A percentile compares a stretch with the other conserved stretches of the same genome.
phyloP scores from a whole-genome alignment of 2,113 vertebrate species.

The Pteropus alecto region DNA sequence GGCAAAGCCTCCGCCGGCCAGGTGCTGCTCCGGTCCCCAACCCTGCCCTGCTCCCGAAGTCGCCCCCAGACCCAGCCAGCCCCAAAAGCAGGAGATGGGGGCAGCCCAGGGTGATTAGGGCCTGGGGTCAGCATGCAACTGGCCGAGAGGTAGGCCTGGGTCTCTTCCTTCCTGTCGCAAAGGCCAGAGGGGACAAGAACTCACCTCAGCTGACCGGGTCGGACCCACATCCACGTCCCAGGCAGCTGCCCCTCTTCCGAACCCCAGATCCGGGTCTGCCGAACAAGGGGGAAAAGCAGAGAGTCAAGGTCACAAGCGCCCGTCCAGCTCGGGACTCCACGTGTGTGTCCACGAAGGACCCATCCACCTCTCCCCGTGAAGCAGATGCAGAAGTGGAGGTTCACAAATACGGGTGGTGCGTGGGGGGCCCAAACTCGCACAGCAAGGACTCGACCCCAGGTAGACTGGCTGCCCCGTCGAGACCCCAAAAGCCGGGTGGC shows the following conservation, averaged over 20 bases:
- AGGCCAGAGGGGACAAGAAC: background rate
- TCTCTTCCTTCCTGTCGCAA: background rate
- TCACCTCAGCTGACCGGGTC: background rate
- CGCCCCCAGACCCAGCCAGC: background rate
- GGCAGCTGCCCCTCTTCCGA: rapidly evolving
- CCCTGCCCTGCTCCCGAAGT: background rate
- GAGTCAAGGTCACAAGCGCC: rapidly evolving
- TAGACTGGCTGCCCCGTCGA: background rate
- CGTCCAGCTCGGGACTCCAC: background rate
- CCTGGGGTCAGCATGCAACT: rapidly evolving
- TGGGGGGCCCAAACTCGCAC: rapidly evolving
- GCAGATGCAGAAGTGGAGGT: background rate
- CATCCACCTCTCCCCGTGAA: background rate
- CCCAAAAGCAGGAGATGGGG: background rate
- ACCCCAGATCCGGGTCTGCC: background rate
- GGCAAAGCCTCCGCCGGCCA: background rate
- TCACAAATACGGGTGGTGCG: too few species aligned
- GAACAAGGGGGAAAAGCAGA: background rate
- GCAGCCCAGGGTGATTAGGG: background rate
- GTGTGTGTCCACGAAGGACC: rapidly evolving
- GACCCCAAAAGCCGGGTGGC: background rate
- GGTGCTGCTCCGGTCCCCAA: background rate
- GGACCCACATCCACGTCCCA: rapidly evolving
- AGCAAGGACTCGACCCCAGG: background rate
- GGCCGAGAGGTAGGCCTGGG: background rate